phyloP scores from a whole-genome alignment of 2,888 invertebrate genomes.

The Anagyrus pseudococci region DNA sequence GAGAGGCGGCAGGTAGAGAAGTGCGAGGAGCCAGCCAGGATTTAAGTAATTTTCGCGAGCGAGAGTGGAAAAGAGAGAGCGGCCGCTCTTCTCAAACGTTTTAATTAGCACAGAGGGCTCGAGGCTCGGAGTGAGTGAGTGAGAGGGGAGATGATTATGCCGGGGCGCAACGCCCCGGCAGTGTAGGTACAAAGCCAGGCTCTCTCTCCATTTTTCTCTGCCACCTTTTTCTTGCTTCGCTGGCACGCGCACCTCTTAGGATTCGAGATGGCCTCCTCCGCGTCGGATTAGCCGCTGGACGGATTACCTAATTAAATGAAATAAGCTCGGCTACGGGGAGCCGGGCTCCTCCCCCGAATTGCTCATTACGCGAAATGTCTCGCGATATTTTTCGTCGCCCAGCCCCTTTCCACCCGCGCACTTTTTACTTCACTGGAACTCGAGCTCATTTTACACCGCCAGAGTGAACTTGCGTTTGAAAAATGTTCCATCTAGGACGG shows the following conservation, averaged over 20 bases:
- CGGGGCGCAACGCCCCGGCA: no score
- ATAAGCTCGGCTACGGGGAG: conserved; percentile 9
- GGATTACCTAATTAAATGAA: conserved; percentile 31
- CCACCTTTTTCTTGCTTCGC: conserved; percentile 7
- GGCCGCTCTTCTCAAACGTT: conserved; percentile 44
- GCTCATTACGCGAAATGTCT: conserved; percentile 28
- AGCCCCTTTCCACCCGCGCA: no score
- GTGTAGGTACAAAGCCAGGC: no score
- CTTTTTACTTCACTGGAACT: no score
- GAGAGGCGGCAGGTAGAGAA: no score
- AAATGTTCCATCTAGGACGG: no score
- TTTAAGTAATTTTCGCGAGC: not conserved
- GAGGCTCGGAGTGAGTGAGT: no score
- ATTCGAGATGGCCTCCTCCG: not conserved
- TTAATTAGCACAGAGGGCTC: conserved; percentile 45
- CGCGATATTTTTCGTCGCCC: no score
- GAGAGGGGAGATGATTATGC: conserved; percentile 41
- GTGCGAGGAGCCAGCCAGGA: no score
- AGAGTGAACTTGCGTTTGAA: no score
- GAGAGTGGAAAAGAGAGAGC: no score
- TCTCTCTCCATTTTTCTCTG: conserved; percentile 9
- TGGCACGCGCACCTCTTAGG: not conserved
- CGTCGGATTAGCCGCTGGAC: conserved; percentile 16
- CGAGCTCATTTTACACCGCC: no score
- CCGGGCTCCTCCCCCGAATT: not conserved